Evolutionary conservation across 1,140 invertebrate genomes (phyloP).

Genomic region (Lucilia cuprina): DNA sequence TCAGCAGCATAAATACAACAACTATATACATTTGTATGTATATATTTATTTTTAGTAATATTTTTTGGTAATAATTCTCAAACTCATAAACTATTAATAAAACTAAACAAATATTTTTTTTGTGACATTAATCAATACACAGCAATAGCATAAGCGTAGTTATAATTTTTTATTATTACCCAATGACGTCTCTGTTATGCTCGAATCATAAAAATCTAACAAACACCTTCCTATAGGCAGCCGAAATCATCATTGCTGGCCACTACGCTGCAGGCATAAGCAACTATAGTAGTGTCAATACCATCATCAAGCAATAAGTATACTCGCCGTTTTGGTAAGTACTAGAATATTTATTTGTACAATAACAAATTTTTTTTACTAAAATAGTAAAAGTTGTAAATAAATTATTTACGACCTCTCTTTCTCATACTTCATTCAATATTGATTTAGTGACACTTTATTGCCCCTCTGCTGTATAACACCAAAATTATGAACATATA

Average conservation of each 20-base stretch:
- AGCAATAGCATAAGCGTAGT: background rate
- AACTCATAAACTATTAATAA: background rate
- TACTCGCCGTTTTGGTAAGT: too few species aligned
- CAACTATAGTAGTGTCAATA: too few species aligned
- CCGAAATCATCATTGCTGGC: background rate
- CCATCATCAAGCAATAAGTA: too few species aligned
- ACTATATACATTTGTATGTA: background rate
- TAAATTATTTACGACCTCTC: slow-evolving; percentile 50
- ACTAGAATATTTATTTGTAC: too few species aligned
- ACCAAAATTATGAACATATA: slow-evolving; percentile 1
- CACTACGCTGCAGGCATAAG: background rate
- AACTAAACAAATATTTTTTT: background rate
- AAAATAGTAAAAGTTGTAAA: background rate
- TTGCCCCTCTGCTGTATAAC: background rate
- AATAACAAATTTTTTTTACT: background rate
- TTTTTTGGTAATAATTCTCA: too few species aligned
- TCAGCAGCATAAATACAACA: background rate
- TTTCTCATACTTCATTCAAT: slow-evolving; percentile 44
- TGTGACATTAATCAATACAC: background rate
- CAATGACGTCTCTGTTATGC: background rate
- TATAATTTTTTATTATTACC: too few species aligned
- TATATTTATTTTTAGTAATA: background rate
- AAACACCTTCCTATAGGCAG: background rate
- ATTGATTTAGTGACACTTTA: slow-evolving; percentile 38
- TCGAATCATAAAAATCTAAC: background rate